Evolutionary conservation across 92 coral and sea anemone species (phyloP), one percentile per base, ranked within the genome.

Genomic region (Porites evermanni): DNA sequence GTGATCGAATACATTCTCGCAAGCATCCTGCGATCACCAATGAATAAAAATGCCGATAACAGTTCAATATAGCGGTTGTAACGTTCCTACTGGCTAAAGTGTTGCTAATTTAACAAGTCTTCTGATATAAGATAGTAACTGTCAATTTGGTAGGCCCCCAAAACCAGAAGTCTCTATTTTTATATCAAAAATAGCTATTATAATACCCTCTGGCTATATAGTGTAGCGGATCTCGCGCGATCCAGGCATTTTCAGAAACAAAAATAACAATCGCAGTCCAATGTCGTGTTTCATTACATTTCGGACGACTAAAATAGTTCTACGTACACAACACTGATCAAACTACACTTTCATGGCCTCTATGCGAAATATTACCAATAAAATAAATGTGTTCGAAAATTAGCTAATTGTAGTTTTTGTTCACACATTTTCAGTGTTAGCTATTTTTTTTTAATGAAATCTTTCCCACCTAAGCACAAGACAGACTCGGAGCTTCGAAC

Each of bases 61-160:
- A 16, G 67, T 18, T 2, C 24, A 63, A 63, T 63, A 63, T 63
- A 63, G 19, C n/a, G n/a, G 67, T n/a, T 63, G 7, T 63, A 20
- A 63, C 21, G 67, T n/a, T n/a, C 18, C 18, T n/a, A 20, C 19
- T n/a, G 21, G n/a, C 24, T 50, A 74, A 80, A 16, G 81, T 74
- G 68, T 75, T 84, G 59, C 75, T 74, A 74, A 11, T 26, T 77
- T 60, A 51, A 66, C 61, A 21, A 18, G n/a, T 14, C 16, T 14
- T 56, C 16, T 56, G 61, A 56, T 56, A 56, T 56, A 56, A 11
- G 47, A 38, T 14, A 11, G 16, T 56, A 56, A 56, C 61, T 14
- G 61, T 56, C 61, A 56, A 10, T 11, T 56, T 8, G 11, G 60
- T 10, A 54, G 12, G 12, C 60, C 14, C 60, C 14, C 3, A 54